Conservation (phyloP, 64 coral and sea anemone genomes). For the Porites lutea region DNA sequence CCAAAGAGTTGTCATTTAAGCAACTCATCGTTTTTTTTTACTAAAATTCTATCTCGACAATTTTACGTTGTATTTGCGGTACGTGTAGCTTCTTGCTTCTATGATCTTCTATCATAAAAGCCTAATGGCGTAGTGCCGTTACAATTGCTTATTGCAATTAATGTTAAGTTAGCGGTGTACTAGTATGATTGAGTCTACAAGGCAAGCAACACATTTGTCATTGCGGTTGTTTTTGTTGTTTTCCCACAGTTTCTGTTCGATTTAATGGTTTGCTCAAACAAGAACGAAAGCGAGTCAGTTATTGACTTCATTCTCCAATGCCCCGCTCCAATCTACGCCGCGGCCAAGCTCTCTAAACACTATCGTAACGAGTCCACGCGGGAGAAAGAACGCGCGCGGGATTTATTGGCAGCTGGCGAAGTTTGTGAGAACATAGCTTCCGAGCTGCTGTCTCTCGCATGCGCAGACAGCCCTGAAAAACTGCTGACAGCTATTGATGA, state of each 20-base stretch:
- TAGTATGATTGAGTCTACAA: not conserved
- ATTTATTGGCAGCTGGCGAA: conserved; percentile 79
- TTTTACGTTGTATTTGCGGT: too few relatives aligned
- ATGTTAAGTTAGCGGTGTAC: not conserved
- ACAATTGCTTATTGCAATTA: too few relatives aligned
- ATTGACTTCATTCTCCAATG: conserved; percentile 95
- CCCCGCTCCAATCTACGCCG: conserved; percentile 93
- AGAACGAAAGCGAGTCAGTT: conserved; percentile 80
- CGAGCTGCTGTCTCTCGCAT: conserved; percentile 92
- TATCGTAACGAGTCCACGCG: conserved; percentile 88
- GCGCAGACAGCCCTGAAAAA: conserved; percentile 73
- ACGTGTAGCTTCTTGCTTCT: too few relatives aligned
- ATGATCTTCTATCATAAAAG: too few relatives aligned
- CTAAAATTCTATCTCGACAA: too few relatives aligned
- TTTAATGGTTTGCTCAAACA: conserved; percentile 96
- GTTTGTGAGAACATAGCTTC: conserved; percentile 90
- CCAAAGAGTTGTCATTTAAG: too few relatives aligned
- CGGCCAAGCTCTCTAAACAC: conserved; percentile 90
- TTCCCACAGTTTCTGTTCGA: conserved; percentile 90
- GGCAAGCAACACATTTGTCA: not conserved
- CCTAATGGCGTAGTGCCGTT: too few relatives aligned
- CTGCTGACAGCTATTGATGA: conserved; percentile 94
- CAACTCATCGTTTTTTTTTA: too few relatives aligned
- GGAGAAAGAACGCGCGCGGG: conserved; percentile 93
- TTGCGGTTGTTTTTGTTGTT: not conserved